Base-by-base conservation (phyloP, 2,888 invertebrate species). In the Digitonthophagus gazella region DNA sequence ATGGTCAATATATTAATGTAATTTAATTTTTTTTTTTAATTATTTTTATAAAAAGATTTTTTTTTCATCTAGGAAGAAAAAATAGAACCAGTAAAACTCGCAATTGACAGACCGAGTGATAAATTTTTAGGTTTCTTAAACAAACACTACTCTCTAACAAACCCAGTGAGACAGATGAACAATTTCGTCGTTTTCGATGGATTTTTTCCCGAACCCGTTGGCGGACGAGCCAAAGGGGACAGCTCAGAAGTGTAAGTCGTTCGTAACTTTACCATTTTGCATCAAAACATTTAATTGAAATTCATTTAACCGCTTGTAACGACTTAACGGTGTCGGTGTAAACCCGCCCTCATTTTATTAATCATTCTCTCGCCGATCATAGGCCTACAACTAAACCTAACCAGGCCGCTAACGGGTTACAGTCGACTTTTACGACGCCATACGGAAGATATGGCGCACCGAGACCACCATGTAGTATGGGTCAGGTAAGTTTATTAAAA, bases 71-170 rank as follows among this genome's bases (percentile, higher is more conserved):
- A 92, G 89, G 90, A 90, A 73, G 89, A 91, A 82, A 85, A 89
- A 66, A 84, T 90, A 58, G 82, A 83, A 64, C 90, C 93, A 0
- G 84, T 88, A 2, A 90, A 93, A 79, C 83, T 97, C 76, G 97
- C 98, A 0, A 92, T 98, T 72, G 98, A 98, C 82, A 89, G 95
- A 56, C 98, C 98, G 0, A 97, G 97, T 0, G 88, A 91, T 64
- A 96, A 96, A 81, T 91, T 97, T 78, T 85, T 94, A 74, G 88
- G 88, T 28, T 98, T 98, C 82, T 84, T 98, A 15, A 85, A 85
- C 56, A 95, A 94, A 80, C 93, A 97, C 81, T 98, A 96, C 81
- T 86, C 87, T 20, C 80, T 87, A 56, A 78, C 81, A 56, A 79
- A 80, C 71, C 89, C 90, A 15, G 88, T 95, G 73, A 91, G 91